A percentile compares a stretch with the other conserved stretches of the same genome.
phyloP scores from a whole-genome alignment of 2,888 invertebrate species.

The Synergus laeviventris region DNA sequence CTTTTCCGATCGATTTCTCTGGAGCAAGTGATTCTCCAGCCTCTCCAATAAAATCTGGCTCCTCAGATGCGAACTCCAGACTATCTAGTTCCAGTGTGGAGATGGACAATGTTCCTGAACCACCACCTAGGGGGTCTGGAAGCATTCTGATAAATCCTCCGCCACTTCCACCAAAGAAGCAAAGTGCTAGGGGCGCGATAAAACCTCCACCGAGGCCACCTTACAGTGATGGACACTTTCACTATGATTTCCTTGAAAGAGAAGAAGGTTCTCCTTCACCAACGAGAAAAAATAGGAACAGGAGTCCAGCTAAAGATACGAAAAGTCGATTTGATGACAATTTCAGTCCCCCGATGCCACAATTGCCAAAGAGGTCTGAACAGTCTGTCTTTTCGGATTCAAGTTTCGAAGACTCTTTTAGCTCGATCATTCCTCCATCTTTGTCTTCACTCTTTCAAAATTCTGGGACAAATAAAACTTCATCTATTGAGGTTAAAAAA shows the following conservation, averaged over 20 bases:
- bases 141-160: conserved; percentile 83
- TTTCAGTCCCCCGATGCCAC: conserved; percentile 68
- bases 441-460: conserved; percentile 67
- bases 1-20: conserved; percentile 71
- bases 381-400: conserved; percentile 60
- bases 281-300: conserved; percentile 56
- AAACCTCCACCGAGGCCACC: conserved; percentile 84
- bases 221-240: conserved; percentile 77
- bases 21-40: conserved; percentile 64
- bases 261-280: conserved; percentile 71
- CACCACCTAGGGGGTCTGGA: conserved; percentile 83
- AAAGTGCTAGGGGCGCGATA: conserved; percentile 78
- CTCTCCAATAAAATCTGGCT: conserved; percentile 68
- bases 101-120: conserved; percentile 79
- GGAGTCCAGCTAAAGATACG: conserved; percentile 56
- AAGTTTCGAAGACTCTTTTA: conserved; percentile 70
- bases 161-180: conserved; percentile 85
- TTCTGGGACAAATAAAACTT: conserved; percentile 57
- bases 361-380: conserved; percentile 61
- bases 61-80: conserved; percentile 70
- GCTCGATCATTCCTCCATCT: conserved; percentile 67
- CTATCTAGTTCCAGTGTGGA: conserved; percentile 72
- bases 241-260: conserved; percentile 79
- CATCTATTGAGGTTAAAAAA: conserved; percentile 60
- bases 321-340: conserved; percentile 69